Conservation (phyloP, 1,140 invertebrate genomes). For the Drosophila miranda region DNA sequence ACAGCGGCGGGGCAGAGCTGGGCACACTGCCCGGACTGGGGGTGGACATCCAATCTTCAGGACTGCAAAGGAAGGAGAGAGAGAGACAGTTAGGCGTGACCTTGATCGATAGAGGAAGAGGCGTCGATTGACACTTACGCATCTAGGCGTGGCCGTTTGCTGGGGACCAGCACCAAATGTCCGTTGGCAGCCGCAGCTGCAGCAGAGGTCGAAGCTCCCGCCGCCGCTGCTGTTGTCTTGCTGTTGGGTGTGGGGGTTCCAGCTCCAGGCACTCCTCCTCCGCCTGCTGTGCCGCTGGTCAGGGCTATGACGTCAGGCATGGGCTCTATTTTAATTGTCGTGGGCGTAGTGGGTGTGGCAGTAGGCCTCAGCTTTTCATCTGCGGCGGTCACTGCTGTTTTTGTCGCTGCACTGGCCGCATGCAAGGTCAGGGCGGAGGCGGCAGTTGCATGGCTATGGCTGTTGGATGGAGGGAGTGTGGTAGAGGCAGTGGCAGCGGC, state of each 20-base stretch:
- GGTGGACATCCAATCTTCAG: slow-evolving; percentile 86
- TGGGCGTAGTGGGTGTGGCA: slow-evolving; percentile 43
- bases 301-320: slow-evolving; percentile 72
- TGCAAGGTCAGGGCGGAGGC: slow-evolving; percentile 54
- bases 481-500: slow-evolving; percentile 53
- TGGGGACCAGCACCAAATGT: slow-evolving; percentile 64
- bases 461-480: slow-evolving; percentile 26
- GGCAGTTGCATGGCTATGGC: slow-evolving; percentile 41
- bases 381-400: slow-evolving; percentile 29
- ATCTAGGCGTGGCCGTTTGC: slow-evolving; percentile 73
- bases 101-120: neutral
- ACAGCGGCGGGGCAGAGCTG: slow-evolving; percentile 85
- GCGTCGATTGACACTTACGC: slow-evolving; percentile 53
- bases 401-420: slow-evolving; percentile 44
- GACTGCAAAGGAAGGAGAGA: slow-evolving; percentile 47
- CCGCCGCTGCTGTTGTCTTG: slow-evolving; percentile 27
- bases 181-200: slow-evolving; percentile 61
- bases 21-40: slow-evolving; percentile 85
- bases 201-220: slow-evolving; percentile 47
- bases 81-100: neutral
- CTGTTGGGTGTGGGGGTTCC: slow-evolving; percentile 13
- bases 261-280: slow-evolving; percentile 8
- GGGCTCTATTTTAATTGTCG: slow-evolving; percentile 74
- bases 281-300: slow-evolving; percentile 26
- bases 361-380: slow-evolving; percentile 73